Evolutionary conservation across 1,140 invertebrate species (phyloP).

Genomic region (Diabrotica virgifera): DNA sequence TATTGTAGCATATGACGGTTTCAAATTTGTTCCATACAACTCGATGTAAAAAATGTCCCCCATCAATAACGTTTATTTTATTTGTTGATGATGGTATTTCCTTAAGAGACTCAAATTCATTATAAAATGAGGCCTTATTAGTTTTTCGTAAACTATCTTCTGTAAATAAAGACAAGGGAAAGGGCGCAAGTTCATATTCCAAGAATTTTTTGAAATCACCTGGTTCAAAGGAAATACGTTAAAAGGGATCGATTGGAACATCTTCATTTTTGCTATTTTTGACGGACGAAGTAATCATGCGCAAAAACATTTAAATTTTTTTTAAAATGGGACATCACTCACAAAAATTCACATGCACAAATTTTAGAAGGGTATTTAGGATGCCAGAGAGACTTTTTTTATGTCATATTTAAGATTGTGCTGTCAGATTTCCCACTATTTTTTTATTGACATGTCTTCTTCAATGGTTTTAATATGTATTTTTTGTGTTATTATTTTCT

Average conservation of each 20-base stretch:
- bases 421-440: too few species aligned
- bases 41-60: constrained; percentile 39
- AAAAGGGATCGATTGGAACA: constrained; percentile 37
- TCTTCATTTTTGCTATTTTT: constrained; percentile 42
- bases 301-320: not conserved
- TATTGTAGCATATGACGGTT: constrained; percentile 34
- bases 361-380: too few species aligned
- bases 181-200: constrained; percentile 44
- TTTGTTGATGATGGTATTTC: not conserved
- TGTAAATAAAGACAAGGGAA: constrained; percentile 42
- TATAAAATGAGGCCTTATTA: constrained; percentile 41
- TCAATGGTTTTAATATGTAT: too few species aligned
- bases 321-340: too few species aligned
- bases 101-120: constrained; percentile 33
- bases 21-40: constrained; percentile 38
- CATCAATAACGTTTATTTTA: constrained; percentile 43
- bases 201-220: constrained; percentile 40
- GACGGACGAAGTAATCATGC: constrained; percentile 23
- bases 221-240: constrained; percentile 41
- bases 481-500: too few species aligned
- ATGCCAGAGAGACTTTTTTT: too few species aligned
- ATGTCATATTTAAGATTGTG: too few species aligned
- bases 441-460: too few species aligned
- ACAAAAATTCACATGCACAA: too few species aligned
- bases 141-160: constrained; percentile 45